Evolutionary conservation across 2,113 vertebrate genomes (phyloP), one percentile per base, ranked within the genome.

Genomic region (Amphiprion percula): DNA sequence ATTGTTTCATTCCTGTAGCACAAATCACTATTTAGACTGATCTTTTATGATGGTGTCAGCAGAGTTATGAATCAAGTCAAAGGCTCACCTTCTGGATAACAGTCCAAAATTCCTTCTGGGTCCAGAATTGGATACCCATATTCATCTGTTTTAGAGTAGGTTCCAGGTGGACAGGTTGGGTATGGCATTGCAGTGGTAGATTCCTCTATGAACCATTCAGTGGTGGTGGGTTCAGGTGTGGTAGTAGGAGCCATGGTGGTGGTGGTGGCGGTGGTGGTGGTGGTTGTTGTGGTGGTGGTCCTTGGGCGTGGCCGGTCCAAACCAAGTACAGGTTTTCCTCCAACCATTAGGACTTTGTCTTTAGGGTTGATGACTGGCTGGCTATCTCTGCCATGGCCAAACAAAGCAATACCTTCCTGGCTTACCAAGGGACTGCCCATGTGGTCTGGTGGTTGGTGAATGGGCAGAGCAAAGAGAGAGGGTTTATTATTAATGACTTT

Each of bases 281-380:
- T 96, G 26, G 26, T 26, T 2, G 26, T 26, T 2, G 26, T 26
- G 2, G 85, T 62, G 50, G 92, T 85, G 28, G 94, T 96, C 71
- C 94, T 97, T 65, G 80, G 94, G 82, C 87, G 96, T 82, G 95
- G 68, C 80, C 94, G 94, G 88, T 98, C 96, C 92, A 99, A 93
- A 68, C 97, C 98, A 80, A 97, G 94, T 5, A 99, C 44, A 30
- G 96, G 97, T 84, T 98, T 99, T 26, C 98, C 98, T 90, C 98
- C 98, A 30, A 99, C 94, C 80, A 96, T 97, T 68, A 99, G 91
- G 68, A 97, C 92, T 75, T 96, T 99, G 21, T 98, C 97, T 89
- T 97, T 98, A 54, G 98, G 96, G 89, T 94, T 98, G 0, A 97
- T 90, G 87, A 99, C 94, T 44, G 98, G 98, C 65, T 94, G 96